Conservation (phyloP, 2,797 vertebrate species). For the Cygnus olor region DNA sequence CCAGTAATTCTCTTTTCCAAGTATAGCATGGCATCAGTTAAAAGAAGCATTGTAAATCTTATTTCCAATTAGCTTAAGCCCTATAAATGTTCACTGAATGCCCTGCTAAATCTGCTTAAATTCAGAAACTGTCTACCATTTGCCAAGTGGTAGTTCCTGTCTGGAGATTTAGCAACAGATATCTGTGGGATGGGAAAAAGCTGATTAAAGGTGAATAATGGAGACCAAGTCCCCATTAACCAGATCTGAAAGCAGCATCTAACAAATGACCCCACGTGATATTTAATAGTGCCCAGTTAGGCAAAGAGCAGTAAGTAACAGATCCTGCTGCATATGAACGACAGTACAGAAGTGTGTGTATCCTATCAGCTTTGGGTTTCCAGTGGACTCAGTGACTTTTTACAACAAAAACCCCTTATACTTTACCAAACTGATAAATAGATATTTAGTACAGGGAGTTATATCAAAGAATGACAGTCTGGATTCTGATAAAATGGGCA, state of each 20-base stretch:
- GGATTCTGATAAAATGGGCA: not conserved
- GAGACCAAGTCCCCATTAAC: slow-evolving; percentile 41
- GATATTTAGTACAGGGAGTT: not conserved
- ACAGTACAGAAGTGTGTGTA: too few relatives aligned
- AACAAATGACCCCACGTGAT: slow-evolving; percentile 20
- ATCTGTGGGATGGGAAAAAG: slow-evolving; percentile 55
- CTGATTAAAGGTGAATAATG: slow-evolving; percentile 52
- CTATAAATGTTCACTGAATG: slow-evolving; percentile 52
- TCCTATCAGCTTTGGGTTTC: not conserved
- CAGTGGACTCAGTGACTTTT: not conserved
- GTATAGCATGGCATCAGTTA: slow-evolving; percentile 34
- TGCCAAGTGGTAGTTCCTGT: slow-evolving; percentile 45
- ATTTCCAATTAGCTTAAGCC: slow-evolving; percentile 65
- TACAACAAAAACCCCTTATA: not conserved
- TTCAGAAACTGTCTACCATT: slow-evolving; percentile 20
- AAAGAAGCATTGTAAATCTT: slow-evolving; percentile 61
- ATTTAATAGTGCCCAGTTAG: slow-evolving; percentile 2
- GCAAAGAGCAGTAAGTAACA: not conserved
- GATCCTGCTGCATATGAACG: not conserved
- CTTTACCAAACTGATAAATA: not conserved
- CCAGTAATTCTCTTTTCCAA: slow-evolving; percentile 19
- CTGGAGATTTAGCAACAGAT: slow-evolving; percentile 62
- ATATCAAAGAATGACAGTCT: not conserved
- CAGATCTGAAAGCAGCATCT: slow-evolving; percentile 16
- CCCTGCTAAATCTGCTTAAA: slow-evolving; percentile 62